Evolutionary conservation across 2,888 invertebrate species (phyloP).

Genomic region (Amiota mariae): DNA sequence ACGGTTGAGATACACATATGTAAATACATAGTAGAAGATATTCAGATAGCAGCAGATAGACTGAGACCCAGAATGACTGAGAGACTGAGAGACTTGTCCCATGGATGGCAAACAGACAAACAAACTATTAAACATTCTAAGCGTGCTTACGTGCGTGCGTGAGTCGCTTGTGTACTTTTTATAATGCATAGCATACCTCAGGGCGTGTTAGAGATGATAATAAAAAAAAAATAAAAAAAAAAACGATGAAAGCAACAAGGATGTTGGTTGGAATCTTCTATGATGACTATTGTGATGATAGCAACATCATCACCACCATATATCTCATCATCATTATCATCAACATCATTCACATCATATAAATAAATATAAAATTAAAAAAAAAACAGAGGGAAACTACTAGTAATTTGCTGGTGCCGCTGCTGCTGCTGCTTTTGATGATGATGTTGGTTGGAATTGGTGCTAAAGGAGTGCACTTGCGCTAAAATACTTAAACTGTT

Average conservation of each 20-base stretch:
- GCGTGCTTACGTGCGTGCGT: background rate
- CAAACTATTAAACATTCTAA: background rate
- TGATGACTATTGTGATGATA: no score
- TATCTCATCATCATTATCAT: no score
- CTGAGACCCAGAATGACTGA: background rate
- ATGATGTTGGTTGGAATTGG: no score
- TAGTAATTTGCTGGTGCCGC: no score
- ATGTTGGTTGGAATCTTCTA: no score
- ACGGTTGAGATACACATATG: background rate
- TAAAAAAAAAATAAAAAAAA: background rate
- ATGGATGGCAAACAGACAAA: background rate
- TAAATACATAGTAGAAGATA: background rate
- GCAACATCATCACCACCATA: no score
- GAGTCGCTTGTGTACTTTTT: background rate
- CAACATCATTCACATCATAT: no score
- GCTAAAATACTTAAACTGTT: slow-evolving; percentile 13
- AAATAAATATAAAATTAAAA: no score
- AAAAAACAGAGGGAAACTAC: no score
- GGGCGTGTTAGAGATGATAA: background rate
- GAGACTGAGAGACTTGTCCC: background rate
- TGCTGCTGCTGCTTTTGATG: no score
- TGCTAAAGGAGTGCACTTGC: slow-evolving; percentile 13
- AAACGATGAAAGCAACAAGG: slow-evolving; percentile 1
- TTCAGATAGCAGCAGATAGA: background rate
- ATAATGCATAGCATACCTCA: slow-evolving; percentile 8